Percentiles rank a stretch among this genome's conserved stretches.
Evolutionary conservation across 2,797 vertebrate genomes (phyloP).

Genomic region (Scolopax rusticola): DNA sequence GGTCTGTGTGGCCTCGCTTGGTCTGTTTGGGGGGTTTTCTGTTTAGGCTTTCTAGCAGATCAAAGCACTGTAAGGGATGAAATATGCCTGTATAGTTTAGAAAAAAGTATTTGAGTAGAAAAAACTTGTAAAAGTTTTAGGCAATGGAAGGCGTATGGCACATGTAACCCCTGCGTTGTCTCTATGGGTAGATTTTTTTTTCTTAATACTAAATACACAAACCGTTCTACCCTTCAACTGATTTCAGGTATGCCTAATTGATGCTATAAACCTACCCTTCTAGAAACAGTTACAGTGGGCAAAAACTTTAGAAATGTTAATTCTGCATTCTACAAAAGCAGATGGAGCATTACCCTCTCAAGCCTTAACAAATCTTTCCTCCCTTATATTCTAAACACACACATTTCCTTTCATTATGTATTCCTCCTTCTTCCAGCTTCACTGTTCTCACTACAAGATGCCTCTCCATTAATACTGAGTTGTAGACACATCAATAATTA

Average conservation of each 20-base stretch:
- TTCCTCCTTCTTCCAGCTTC: background rate
- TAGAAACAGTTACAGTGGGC: background rate
- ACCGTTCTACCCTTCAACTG: background rate
- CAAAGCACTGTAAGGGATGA: background rate
- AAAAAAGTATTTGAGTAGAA: background rate
- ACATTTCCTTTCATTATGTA: background rate
- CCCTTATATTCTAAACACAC: background rate
- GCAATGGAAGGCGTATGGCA: background rate
- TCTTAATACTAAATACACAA: background rate
- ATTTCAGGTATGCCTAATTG: background rate
- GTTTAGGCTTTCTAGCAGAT: background rate
- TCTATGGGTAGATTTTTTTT: background rate
- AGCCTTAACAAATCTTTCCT: background rate
- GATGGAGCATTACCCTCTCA: background rate
- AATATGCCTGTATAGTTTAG: rapidly evolving
- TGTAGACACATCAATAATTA: background rate
- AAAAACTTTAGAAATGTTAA: background rate
- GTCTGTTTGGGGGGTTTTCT: background rate
- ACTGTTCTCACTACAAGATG: background rate
- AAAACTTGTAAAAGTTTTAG: background rate
- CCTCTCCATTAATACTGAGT: background rate
- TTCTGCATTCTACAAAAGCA: background rate
- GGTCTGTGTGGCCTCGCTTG: background rate
- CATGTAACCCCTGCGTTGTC: background rate
- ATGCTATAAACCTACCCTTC: background rate